phyloP scores from a whole-genome alignment of 2,888 invertebrate genomes.

The Acanthosepion pharaonis region DNA sequence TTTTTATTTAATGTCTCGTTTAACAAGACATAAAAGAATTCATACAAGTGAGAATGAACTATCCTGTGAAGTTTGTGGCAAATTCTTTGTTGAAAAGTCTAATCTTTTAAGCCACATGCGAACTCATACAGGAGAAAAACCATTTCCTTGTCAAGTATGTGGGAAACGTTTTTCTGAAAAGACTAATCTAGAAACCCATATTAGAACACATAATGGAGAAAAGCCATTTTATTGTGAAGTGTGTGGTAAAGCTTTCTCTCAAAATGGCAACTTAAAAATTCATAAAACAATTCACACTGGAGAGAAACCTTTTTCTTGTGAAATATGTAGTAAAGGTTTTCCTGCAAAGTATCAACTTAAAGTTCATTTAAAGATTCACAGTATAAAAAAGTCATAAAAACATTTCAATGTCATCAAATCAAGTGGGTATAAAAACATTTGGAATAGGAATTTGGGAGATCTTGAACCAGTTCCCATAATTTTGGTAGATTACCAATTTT shows the following conservation, averaged over 20 bases:
- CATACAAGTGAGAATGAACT: constrained; percentile 53
- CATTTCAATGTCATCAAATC: too few relatives aligned
- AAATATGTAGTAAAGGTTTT: constrained; percentile 50
- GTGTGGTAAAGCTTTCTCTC: constrained; percentile 54
- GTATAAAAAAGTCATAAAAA: too few relatives aligned
- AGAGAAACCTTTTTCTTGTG: constrained; percentile 54
- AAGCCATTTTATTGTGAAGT: constrained; percentile 53
- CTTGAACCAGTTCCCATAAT: too few relatives aligned
- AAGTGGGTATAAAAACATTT: too few relatives aligned
- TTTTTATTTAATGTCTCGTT: constrained; percentile 51
- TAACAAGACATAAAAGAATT: constrained; percentile 50
- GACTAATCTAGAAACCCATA: constrained; percentile 53
- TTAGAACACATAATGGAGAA: constrained; percentile 53
- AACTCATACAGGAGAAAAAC: constrained; percentile 56
- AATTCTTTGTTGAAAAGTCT: constrained; percentile 51
- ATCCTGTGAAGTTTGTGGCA: constrained; percentile 52
- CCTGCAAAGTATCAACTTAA: too few relatives aligned
- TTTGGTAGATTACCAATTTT: too few relatives aligned
- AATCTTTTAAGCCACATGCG: constrained; percentile 54
- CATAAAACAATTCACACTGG: constrained; percentile 56
- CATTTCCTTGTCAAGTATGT: constrained; percentile 55
- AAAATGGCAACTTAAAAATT: constrained; percentile 53
- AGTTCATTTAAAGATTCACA: too few relatives aligned
- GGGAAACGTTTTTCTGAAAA: constrained; percentile 55
- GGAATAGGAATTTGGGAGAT: too few relatives aligned